Percentiles rank a stretch among this genome's conserved stretches.
Conservation (phyloP, 1,140 invertebrate genomes). For the Thrips palmi region DNA sequence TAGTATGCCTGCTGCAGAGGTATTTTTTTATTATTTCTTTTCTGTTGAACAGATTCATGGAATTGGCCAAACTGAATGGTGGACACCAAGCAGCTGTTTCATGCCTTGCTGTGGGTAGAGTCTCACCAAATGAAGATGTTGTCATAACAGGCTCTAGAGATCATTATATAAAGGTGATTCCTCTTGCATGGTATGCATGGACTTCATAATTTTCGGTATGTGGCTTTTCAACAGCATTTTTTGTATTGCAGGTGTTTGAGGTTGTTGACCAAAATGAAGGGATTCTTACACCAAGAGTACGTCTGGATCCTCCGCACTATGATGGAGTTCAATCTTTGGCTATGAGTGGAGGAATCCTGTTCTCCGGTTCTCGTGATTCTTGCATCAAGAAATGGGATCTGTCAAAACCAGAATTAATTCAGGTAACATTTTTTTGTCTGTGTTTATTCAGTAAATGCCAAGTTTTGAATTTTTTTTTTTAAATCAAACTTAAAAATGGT, state of each 20-base stretch:
- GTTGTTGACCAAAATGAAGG: constrained; percentile 30
- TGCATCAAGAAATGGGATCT: constrained; percentile 82
- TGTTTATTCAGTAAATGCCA: not conserved
- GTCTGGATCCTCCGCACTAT: constrained; percentile 75
- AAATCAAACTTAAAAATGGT: not conserved
- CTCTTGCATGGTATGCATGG: constrained; percentile 3
- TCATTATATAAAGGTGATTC: constrained; percentile 42
- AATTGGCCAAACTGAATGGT: constrained; percentile 57
- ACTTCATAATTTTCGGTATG: constrained; percentile 9
- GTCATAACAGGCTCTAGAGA: constrained; percentile 78
- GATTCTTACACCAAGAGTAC: constrained; percentile 41
- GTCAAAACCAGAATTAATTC: constrained; percentile 39
- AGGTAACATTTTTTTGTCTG: constrained; percentile 24
- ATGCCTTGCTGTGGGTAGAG: constrained; percentile 44
- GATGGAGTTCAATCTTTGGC: constrained; percentile 72
- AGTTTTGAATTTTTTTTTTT: constrained; percentile 2
- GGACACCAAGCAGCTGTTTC: constrained; percentile 74
- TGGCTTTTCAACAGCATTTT: too few species aligned
- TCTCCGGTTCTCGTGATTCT: constrained; percentile 71
- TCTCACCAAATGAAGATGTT: constrained; percentile 32
- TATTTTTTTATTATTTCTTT: constrained; percentile 8
- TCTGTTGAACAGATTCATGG: constrained; percentile 33
- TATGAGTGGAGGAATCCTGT: constrained; percentile 43
- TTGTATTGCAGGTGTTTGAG: constrained; percentile 35
- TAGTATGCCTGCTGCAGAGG: constrained; percentile 3